Conservation (phyloP, 2,113 vertebrate genomes). For the Sclerurus mexicanus region DNA sequence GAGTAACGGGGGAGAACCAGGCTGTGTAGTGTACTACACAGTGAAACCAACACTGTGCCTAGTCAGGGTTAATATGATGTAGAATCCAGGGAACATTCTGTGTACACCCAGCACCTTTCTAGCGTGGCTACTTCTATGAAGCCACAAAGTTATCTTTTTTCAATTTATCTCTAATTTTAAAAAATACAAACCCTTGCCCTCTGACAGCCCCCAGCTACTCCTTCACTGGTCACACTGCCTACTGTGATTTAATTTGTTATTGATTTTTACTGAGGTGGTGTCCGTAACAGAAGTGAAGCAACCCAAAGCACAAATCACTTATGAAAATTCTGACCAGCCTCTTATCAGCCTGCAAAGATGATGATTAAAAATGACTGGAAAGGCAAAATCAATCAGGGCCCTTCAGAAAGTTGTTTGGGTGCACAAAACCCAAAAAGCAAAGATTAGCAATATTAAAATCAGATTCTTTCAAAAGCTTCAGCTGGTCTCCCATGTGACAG, state of each 20-base stretch:
- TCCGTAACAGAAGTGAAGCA: not conserved
- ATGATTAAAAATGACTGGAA: not conserved
- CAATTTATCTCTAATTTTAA: conserved; percentile 3
- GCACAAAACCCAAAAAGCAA: not conserved
- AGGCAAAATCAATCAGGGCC: not conserved
- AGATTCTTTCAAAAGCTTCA: not conserved
- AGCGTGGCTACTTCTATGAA: not conserved
- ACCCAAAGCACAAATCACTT: not conserved
- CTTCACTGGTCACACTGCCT: not conserved
- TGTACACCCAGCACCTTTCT: not conserved
- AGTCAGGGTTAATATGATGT: not conserved
- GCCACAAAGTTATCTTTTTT: not conserved
- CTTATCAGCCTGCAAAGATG: not conserved
- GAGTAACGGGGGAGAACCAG: not conserved
- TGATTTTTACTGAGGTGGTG: conserved; percentile 20
- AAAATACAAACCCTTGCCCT: not conserved
- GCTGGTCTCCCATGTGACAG: not conserved
- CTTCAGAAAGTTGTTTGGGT: not conserved
- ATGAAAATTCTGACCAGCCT: not conserved
- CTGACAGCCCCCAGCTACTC: not conserved
- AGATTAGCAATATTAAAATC: conserved; percentile 26
- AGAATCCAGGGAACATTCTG: not conserved
- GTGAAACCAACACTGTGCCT: not conserved
- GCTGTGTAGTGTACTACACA: not conserved
- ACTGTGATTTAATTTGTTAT: conserved; percentile 28